These are phyloP conservation scores for Formica selysi DNA, from an alignment of 1,140 invertebrate species.

Conservation along the genomic window DNA sequence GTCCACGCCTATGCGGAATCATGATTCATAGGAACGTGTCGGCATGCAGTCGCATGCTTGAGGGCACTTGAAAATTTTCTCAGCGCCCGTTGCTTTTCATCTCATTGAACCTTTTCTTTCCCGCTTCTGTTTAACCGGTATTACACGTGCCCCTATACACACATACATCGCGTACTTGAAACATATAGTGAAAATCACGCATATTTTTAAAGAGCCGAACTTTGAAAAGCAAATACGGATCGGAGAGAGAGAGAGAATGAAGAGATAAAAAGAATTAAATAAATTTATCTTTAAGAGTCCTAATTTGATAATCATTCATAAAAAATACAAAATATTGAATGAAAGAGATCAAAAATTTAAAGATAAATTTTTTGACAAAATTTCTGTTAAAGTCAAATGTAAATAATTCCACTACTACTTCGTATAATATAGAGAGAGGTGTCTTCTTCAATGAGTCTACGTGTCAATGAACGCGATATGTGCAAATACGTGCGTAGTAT, in stretches of 20 bases:
- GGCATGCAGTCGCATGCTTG: constrained; percentile 16
- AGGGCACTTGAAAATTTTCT: constrained; percentile 47
- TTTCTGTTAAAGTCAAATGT: not conserved
- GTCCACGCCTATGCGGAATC: constrained; percentile 51
- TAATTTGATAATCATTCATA: too few species aligned
- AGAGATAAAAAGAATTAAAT: too few species aligned
- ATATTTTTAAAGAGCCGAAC: too few species aligned
- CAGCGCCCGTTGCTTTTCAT: constrained; percentile 18
- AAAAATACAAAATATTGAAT: too few species aligned
- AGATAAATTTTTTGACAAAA: not conserved
- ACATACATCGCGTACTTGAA: too few species aligned
- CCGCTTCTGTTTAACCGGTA: not conserved
- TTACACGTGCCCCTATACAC: too few species aligned
- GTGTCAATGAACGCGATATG: constrained; percentile 38
- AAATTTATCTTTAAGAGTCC: too few species aligned
- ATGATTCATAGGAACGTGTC: constrained; percentile 54
- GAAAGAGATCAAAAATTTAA: not conserved
- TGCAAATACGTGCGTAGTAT: not conserved
- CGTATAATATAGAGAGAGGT: not conserved
- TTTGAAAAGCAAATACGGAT: too few species aligned
- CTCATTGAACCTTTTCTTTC: constrained; percentile 14
- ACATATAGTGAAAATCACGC: too few species aligned
- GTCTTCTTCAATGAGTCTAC: constrained; percentile 9
- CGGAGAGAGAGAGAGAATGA: too few species aligned
- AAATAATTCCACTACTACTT: not conserved